Evolutionary conservation across 92 coral and sea anemone species (phyloP).

Genomic region (Umimayanthus kanabou): DNA sequence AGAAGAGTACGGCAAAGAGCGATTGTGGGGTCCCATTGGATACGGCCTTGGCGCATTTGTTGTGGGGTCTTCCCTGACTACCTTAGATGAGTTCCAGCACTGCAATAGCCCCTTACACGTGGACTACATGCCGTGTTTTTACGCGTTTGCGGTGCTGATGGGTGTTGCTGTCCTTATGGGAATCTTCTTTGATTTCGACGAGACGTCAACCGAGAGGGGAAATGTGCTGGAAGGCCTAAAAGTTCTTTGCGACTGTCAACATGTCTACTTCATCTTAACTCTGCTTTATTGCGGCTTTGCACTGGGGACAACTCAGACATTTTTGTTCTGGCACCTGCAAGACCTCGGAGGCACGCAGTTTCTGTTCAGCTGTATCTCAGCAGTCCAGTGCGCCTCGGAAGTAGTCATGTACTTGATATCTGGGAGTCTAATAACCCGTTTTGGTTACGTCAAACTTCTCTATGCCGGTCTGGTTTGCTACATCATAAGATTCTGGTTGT

Average conservation of each 20-base stretch:
- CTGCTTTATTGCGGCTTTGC: slow-evolving; percentile 81
- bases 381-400: slow-evolving; percentile 85
- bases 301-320: slow-evolving; percentile 78
- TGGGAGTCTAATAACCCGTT: slow-evolving; percentile 65
- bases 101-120: slow-evolving; percentile 84
- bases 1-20: slow-evolving; percentile 90
- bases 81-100: slow-evolving; percentile 66
- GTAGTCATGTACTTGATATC: slow-evolving; percentile 63
- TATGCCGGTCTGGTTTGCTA: slow-evolving; percentile 76
- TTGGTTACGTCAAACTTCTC: slow-evolving; percentile 77
- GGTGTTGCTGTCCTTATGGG: slow-evolving; percentile 82
- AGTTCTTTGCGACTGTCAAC: slow-evolving; percentile 56
- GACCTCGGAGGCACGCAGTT: slow-evolving; percentile 97
- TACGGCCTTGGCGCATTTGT: slow-evolving; percentile 89
- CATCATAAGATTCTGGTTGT: slow-evolving; percentile 78
- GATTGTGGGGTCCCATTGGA: slow-evolving; percentile 94
- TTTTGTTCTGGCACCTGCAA: slow-evolving; percentile 89
- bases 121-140: slow-evolving; percentile 91
- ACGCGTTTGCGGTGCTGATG: slow-evolving; percentile 84
- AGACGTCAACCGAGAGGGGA: slow-evolving; percentile 40
- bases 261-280: slow-evolving; percentile 71
- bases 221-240: slow-evolving; percentile 61
- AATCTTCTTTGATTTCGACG: slow-evolving; percentile 74
- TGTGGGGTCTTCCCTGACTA: slow-evolving; percentile 80
- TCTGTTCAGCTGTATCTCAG: slow-evolving; percentile 79